Base-by-base conservation (phyloP, 2,797 vertebrate species). In the Poeciliopsis presidionis region DNA sequence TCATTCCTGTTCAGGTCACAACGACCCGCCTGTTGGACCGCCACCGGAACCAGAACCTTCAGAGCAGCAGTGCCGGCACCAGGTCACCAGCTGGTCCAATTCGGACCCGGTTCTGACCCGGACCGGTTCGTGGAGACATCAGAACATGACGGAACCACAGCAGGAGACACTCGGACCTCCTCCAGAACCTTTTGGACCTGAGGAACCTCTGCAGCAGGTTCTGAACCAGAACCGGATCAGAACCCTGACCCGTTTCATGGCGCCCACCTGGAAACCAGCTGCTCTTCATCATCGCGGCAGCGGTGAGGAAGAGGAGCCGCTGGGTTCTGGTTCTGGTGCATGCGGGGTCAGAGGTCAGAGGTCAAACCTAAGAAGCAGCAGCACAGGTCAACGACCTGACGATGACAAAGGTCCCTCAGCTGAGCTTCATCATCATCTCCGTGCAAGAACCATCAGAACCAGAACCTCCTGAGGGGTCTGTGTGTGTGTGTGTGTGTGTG, bases 211-310 rank as follows among this genome's bases (percentile, higher is more conserved):
- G 25, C 8, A 11, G 53, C 9, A 57, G 25, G 53, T 53, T 53
- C 25, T 57, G 53, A 28, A 22, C 22, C 30, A 3, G 30, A 20
- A 36, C 33, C 33, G 2, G 4, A 4, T 36, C 36, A 8, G 16
- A 63, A 63, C 30, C 30, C 11, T 1, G 16, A 36, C 72, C 49
- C 8, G 0, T 51, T 73, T 14, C 12, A 5, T 51, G 49, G 28
- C 5, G 49, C 89, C 89, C 89, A 97, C 97, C 97, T 85, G 97
- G 96, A 16, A 96, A 53, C 51, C 51, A 1, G 16, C 30, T 63
- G 30, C 3, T 39, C 33, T 20, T 63, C 30, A 0, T 63, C 61
- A 20, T 6, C 18, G 0, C 33, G 33, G 33, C 33, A 2, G 89
- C 0, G 22, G 67, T 41, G 16, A 76, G 41, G 36, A 61, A 77